Base-by-base conservation (phyloP, 2,888 invertebrate species). In the Ectemnius lituratus region DNA sequence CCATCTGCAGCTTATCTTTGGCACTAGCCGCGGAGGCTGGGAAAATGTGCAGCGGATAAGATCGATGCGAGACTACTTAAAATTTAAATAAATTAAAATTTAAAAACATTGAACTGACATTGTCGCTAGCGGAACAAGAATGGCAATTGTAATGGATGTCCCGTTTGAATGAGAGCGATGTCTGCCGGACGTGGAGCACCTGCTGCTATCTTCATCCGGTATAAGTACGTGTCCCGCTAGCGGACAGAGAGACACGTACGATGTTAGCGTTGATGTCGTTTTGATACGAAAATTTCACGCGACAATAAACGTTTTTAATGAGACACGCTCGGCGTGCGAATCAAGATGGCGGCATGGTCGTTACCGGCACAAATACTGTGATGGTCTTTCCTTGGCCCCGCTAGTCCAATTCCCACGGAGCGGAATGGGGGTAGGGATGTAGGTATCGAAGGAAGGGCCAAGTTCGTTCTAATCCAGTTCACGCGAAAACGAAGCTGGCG, bases 401-500 rank as follows among this genome's bases (percentile, higher is more conserved):
- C 73, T 81, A 84, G 72, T 76, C 79, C 79, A 80, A 85, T 86
- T 84, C 85, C 81, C 86, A 85, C 80, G 82, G 79, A 83, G 78
- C 80, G 80, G 52, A 52, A 52, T 78, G 73, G 77, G 65, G 75
- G 37, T 37, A 69, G 71, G 70, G 74, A 49, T 63, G 78, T 37
- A 11, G 37, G 37, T 37, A 37, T 37, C 37, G 37, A 8, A 37
- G 76, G 37, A 8, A 37, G 76, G 80, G 79, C 80, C 60, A 79
- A 76, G 80, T 83, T 80, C 84, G 85, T 85, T 87, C 86, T 87
- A 88, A 88, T 89, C 86, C 84, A 86, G 82, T 89, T 89, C 84
- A 83, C 85, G 86, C 80, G 86, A 88, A 87, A 89, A 88, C 83
- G 85, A 86, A 87, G 72, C 82, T 84, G 87, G 85, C 88, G 89